These are phyloP conservation scores for Bergia puertoricense DNA, from an alignment of 92 coral and sea anemone genomes.

Conservation along the genomic window DNA sequence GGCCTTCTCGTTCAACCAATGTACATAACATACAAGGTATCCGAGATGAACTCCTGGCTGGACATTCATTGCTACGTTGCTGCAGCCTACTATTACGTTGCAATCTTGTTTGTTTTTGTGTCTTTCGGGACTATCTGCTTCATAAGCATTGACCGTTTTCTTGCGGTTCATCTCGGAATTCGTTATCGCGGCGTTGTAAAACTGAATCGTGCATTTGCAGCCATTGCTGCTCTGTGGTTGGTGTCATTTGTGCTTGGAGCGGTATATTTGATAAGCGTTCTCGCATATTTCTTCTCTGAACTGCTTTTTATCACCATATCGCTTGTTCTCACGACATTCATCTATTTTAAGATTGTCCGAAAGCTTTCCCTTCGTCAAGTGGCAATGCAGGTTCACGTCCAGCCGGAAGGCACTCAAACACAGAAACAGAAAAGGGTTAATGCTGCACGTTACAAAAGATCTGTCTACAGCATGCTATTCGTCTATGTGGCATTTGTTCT, in stretches of 20 bases:
- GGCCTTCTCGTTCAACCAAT: slow-evolving; percentile 33
- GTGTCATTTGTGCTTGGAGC: slow-evolving; percentile 10
- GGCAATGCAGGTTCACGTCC: slow-evolving; percentile 8
- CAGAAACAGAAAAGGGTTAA: neutral
- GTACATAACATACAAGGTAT: slow-evolving; percentile 23
- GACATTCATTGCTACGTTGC: slow-evolving; percentile 31
- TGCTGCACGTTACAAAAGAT: slow-evolving; percentile 3
- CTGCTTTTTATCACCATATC: slow-evolving; percentile 27
- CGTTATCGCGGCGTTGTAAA: slow-evolving; percentile 29
- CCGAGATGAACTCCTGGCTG: neutral
- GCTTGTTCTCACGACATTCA: slow-evolving; percentile 22
- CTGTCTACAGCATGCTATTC: slow-evolving; percentile 36
- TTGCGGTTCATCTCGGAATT: slow-evolving; percentile 29
- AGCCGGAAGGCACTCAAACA: neutral
- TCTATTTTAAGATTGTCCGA: slow-evolving; percentile 17
- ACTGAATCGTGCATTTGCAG: slow-evolving; percentile 5
- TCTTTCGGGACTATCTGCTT: slow-evolving; percentile 31
- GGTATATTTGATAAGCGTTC: slow-evolving; percentile 13
- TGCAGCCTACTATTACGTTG: slow-evolving; percentile 2
- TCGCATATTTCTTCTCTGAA: slow-evolving; percentile 20
- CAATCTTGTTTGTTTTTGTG: slow-evolving; percentile 25
- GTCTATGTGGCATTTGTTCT: slow-evolving; percentile 31
- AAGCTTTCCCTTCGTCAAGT: slow-evolving; percentile 17
- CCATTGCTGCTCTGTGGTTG: slow-evolving; percentile 9
- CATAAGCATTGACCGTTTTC: slow-evolving; percentile 36